Base-by-base conservation (phyloP, 2,888 invertebrate species). In the Ischnura elegans region DNA sequence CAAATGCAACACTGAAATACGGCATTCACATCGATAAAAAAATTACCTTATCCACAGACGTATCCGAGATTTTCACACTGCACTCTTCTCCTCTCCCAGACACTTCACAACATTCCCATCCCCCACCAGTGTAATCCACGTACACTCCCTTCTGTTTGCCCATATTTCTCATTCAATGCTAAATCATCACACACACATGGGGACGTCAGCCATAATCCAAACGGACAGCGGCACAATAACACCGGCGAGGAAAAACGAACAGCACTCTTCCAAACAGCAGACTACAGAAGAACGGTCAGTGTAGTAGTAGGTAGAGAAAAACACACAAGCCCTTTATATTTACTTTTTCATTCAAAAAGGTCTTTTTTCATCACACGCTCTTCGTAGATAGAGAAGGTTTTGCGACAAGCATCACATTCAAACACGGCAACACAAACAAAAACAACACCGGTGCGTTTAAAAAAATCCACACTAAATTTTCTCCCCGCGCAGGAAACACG, bases 11-110 rank as follows among this genome's bases (percentile, higher is more conserved):
- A 76, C 16, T n/a, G 25, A 76, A 36, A 76, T 29, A 36, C 36
- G 36, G 36, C 36, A 76, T 76, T 36, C 76, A 36, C 36, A n/a
- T 76, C 76, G 29, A 76, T 76, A 29, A 76, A 21, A 61, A 76
- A 8, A 76, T 76, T 76, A 76, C 76, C 76, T 76, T 76, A 36
- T 29, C 76, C 21, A 61, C 61, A 36, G 36, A n/a, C 61, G 90
- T 90, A 90, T 90, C 90, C 90, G 61, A 90, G 61, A 16, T 90
- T 76, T 10, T 76, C 90, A 43, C 29, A 16, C 61, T 43, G 8
- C 90, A 43, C 90, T 13, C 19, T 25, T 90, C 43, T 43, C 36
- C 90, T 45, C 43, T 42, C 61, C 66, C 21, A 21, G n/a, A 42
- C 90, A 61, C 90, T 13, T 43, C 61, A 25, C 55, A 90, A 42